Evolutionary conservation across 2,797 vertebrate genomes (phyloP), one percentile per base, ranked within the genome.

Genomic region (Sylvia borin): DNA sequence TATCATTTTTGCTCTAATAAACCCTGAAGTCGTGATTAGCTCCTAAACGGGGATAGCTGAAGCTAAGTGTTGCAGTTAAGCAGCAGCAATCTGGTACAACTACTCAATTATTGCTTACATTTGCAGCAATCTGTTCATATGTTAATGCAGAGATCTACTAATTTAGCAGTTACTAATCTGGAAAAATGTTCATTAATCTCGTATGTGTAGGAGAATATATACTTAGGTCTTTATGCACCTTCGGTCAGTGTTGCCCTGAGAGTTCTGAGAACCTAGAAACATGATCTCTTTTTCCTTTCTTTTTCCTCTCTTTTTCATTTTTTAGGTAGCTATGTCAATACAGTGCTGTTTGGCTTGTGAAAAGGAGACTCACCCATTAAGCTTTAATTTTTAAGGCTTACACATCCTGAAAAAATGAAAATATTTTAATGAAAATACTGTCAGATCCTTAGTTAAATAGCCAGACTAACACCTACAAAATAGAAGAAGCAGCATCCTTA

Each of bases 391-490:
- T 94, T 91, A 91, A 88, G 88, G 58, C 58, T 91, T 89, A 60
- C 36, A n/a, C 34, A 68, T 53, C 70, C 34, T 91, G 90, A 91
- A 91, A 36, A 92, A 97, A 95, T 43, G 58, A 92, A 85, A 93
- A 77, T 18, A 90, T 78, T 95, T 93, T 93, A 93, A 94, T 93
- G 88, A 91, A 95, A 93, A 91, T 53, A 26, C 85, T 75, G 88
- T 70, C 94, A 97, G 85, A 68, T 61, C 62, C 38, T 51, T 94
- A 95, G 93, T 97, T 96, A 94, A 62, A 54, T n/a, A 92, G 68
- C 84, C 53, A 74, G 47, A 64, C 40, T 89, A 88, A 77, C 75
- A 95, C 85, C 81, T 88, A 79, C 82, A 87, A 75, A 88, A 65
- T 32, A 61, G 75, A 38, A 75, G 38, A 34, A 77, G 24, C 34